Evolutionary conservation across 2,113 vertebrate genomes (phyloP), one percentile per base, ranked within the genome.

Genomic region (Apteryx mantelli): DNA sequence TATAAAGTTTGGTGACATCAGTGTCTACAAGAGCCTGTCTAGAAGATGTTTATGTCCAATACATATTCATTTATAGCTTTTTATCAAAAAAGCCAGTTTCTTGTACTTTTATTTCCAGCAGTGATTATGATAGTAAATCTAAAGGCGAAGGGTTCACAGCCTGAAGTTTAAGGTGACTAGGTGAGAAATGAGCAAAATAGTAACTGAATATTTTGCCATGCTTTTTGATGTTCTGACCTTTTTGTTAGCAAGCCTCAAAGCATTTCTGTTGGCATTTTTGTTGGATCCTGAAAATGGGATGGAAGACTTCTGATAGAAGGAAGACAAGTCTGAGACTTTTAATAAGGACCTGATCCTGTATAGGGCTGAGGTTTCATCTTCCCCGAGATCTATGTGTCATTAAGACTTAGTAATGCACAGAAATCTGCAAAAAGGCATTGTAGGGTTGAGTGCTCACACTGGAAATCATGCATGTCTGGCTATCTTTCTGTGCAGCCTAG

Each of bases 81-180:
- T 60, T 58, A 44, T 89, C 71, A 0, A 68, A 93, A 88, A 96
- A 95, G 10, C 34, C 14, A 7, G 17, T 55, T 66, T 28, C 53
- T 92, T 25, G 11, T 82, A 44, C 64, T 86, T 87, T 91, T 89
- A 65, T 93, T 88, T 83, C 64, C 70, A 81, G 36, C 42, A 77
- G 10, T 61, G 82, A 73, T 63, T 95, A 65, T 40, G 63, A 89
- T 76, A 83, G 34, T 38, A 83, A 77, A 64, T 88, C 56, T 52
- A 38, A 68, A 86, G 38, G 38, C 32, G 28, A 76, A 53, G 34
- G 30, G 11, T 38, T 94, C 40, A n/a, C 70, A 76, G 63, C n/a
- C 84, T 89, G 85, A 82, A 89, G 70, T 28, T 65, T 30, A 89
- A 87, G 52, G 70, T 68, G 52, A 42, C 36, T 79, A 40, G 46